phyloP scores from a whole-genome alignment of 2,797 vertebrate species.

The Coracias cyanogaster region DNA sequence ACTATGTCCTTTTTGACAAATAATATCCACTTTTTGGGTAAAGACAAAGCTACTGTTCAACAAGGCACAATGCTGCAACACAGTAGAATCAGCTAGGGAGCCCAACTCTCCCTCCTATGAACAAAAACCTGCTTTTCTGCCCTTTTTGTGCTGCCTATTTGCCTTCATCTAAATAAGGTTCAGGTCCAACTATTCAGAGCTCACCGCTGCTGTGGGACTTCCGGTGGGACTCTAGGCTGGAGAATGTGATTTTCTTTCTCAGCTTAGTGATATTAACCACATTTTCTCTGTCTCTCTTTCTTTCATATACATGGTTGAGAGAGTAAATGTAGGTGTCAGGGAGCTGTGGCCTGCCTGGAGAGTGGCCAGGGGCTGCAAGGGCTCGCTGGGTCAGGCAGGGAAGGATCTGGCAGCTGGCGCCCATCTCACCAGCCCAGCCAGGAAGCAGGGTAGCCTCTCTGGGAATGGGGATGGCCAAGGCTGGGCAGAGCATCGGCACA shows the following conservation, averaged over 20 bases:
- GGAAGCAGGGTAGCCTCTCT: not conserved
- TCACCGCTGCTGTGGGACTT: not conserved
- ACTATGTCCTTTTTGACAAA: not conserved
- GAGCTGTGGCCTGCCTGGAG: not conserved
- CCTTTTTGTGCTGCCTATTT: not conserved
- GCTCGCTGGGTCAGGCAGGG: not conserved
- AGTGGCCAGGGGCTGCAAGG: not conserved
- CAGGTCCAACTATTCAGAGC: not conserved
- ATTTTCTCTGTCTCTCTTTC: not conserved
- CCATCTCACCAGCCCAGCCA: not conserved
- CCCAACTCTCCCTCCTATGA: not conserved
- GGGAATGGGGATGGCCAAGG: not conserved
- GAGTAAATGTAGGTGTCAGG: not conserved
- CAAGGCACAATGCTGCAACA: not conserved
- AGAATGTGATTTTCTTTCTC: not conserved
- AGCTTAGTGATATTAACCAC: not conserved
- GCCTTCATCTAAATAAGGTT: not conserved
- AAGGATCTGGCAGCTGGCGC: not conserved
- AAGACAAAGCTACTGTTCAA: not conserved
- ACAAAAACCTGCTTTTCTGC: not conserved
- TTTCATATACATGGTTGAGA: not conserved
- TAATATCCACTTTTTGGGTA: not conserved
- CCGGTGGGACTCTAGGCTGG: not conserved
- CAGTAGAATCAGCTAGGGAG: not conserved
- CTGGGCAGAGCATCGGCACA: not conserved